Percentiles rank a stretch among this genome's conserved stretches.
Evolutionary conservation across 2,797 vertebrate species (phyloP).

Genomic region (Sternotherus odoratus): DNA sequence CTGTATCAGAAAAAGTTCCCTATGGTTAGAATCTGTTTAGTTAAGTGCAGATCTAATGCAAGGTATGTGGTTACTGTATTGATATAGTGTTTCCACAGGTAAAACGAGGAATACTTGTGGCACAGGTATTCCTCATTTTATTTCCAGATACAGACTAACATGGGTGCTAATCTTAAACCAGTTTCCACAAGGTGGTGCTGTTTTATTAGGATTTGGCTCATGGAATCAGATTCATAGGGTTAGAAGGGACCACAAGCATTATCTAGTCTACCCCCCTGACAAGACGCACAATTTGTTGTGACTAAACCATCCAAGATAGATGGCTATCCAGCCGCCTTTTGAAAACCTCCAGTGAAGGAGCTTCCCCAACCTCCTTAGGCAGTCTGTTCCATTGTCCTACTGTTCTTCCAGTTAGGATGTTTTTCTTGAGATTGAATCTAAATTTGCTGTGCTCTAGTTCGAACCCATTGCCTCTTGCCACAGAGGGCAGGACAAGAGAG

Average conservation of each 20-base stretch:
- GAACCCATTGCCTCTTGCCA: not conserved
- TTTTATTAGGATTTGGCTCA: not conserved
- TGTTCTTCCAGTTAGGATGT: not conserved
- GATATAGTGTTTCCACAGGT: no score
- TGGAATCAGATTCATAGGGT: not conserved
- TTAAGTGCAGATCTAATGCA: rapidly evolving
- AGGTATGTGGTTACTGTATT: not conserved
- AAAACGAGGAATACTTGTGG: no score
- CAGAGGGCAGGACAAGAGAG: no score
- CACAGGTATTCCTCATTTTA: no score
- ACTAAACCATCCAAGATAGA: not conserved
- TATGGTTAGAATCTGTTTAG: not conserved
- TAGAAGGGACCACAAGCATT: not conserved
- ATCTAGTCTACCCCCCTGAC: not conserved
- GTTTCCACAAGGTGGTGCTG: constrained; percentile 65
- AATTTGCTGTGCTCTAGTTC: not conserved
- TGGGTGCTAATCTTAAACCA: no score
- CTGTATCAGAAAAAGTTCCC: not conserved
- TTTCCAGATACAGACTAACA: no score
- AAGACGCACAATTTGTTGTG: not conserved
- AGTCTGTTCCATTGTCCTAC: not conserved
- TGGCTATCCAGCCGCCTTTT: not conserved
- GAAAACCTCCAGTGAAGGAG: not conserved
- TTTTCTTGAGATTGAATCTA: not conserved
- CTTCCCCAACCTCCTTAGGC: not conserved